A percentile compares a stretch with the other conserved stretches of the same genome.
Evolutionary conservation across 2,113 vertebrate species (phyloP).

Genomic region (Antigone vipio): DNA sequence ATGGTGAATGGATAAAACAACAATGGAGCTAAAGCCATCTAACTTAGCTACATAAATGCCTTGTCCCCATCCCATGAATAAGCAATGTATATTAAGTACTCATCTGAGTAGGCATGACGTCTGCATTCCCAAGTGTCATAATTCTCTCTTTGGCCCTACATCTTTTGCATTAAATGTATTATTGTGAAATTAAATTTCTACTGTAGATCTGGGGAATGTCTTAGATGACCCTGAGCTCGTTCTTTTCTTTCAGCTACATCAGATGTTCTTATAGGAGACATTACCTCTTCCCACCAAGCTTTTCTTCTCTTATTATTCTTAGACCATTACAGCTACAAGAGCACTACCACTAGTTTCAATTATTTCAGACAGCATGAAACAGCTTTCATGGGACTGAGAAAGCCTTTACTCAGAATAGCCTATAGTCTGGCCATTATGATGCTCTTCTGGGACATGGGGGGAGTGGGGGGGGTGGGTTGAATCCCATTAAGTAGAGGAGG

Average conservation of each 20-base stretch:
- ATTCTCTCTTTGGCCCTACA: not conserved
- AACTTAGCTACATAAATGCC: not conserved
- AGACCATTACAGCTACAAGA: slow-evolving; percentile 16
- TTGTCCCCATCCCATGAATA: not conserved
- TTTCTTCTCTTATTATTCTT: slow-evolving; percentile 40
- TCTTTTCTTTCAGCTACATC: slow-evolving; percentile 6
- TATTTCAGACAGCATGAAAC: slow-evolving; percentile 48
- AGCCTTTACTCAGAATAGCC: slow-evolving; percentile 28
- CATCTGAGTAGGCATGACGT: not conserved
- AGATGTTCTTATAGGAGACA: slow-evolving; percentile 1
- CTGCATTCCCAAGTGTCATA: not conserved
- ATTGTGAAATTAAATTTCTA: slow-evolving; percentile 12
- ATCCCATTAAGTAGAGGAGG: slow-evolving; percentile 26
- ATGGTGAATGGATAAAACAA: not conserved
- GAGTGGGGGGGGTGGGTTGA: not conserved
- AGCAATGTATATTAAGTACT: not conserved
- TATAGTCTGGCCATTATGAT: slow-evolving; percentile 27
- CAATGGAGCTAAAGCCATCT: not conserved
- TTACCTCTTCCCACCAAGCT: not conserved
- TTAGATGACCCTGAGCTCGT: slow-evolving; percentile 22
- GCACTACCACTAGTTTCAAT: slow-evolving; percentile 40
- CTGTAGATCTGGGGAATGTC: not conserved
- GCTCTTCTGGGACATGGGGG: not conserved
- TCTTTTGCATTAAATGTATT: not conserved
- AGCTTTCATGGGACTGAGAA: slow-evolving; percentile 48